phyloP scores from a whole-genome alignment of 2,113 vertebrate genomes.

The Lophura nycthemera region DNA sequence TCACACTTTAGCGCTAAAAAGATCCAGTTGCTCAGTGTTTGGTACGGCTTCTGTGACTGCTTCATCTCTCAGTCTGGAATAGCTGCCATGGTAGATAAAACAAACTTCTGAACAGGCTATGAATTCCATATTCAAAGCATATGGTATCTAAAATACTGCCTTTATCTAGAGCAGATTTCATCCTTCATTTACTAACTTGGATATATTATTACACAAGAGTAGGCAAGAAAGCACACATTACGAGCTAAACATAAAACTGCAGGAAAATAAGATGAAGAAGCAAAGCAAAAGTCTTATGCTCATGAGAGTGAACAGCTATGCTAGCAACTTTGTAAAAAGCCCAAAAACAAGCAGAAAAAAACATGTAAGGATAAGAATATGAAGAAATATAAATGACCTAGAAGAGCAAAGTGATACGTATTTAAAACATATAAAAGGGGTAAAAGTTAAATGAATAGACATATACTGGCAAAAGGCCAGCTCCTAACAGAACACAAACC shows the following conservation, averaged over 20 bases:
- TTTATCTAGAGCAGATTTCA: neutral
- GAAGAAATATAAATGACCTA: neutral
- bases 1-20: neutral
- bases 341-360: neutral
- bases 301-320: neutral
- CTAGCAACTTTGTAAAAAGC: neutral
- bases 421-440: constrained; percentile 8
- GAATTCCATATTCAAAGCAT: neutral
- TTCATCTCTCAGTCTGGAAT: neutral
- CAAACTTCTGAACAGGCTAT: neutral
- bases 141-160: neutral
- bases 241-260: neutral
- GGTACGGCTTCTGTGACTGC: neutral
- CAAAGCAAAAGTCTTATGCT: neutral
- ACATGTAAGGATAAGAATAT: neutral
- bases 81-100: neutral
- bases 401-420: neutral
- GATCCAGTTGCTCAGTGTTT: neutral
- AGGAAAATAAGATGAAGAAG: neutral
- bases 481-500: constrained; percentile 38
- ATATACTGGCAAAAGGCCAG: constrained; percentile 20
- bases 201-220: neutral
- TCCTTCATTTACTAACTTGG: neutral
- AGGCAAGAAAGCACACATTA: neutral
- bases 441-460: constrained; percentile 44